These are phyloP conservation scores for Hippoglossus stenolepis DNA, from an alignment of 2,113 vertebrate species.

Conservation along the genomic window DNA sequence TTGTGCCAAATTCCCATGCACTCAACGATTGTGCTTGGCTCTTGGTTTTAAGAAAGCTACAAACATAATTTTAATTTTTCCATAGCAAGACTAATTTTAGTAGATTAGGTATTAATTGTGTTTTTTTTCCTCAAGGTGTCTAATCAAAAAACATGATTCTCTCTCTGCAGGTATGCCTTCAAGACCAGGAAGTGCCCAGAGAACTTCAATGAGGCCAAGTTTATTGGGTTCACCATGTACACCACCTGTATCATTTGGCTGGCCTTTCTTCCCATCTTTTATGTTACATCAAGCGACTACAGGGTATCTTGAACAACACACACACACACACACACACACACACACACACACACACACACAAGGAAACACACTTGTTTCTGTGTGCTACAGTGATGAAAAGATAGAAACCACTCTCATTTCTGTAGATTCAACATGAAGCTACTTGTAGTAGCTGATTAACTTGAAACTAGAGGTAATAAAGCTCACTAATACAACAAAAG, in stretches of 20 bases:
- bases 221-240: conserved; percentile 99
- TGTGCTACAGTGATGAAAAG: too few relatives aligned
- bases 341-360: background rate
- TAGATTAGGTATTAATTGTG: background rate
- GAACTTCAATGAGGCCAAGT: conserved; percentile 99
- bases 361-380: too few relatives aligned
- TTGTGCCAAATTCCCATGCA: too few relatives aligned
- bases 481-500: background rate
- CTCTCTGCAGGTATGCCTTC: conserved; percentile 87
- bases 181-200: conserved; percentile 99
- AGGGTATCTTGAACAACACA: conserved; percentile 84
- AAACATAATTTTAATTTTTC: background rate
- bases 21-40: too few relatives aligned
- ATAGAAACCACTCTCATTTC: too few relatives aligned
- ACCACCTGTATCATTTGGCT: conserved; percentile 99
- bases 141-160: conserved; percentile 14
- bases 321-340: background rate
- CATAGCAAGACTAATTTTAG: too few relatives aligned
- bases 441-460: background rate
- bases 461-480: background rate
- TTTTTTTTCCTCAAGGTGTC: background rate
- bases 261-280: conserved; percentile 99
- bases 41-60: too few relatives aligned
- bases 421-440: too few relatives aligned
- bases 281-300: conserved; percentile 99